A percentile compares a stretch with the other conserved stretches of the same genome.
Evolutionary conservation across 2,113 vertebrate species (phyloP).

Genomic region (Muscicapa adusta): DNA sequence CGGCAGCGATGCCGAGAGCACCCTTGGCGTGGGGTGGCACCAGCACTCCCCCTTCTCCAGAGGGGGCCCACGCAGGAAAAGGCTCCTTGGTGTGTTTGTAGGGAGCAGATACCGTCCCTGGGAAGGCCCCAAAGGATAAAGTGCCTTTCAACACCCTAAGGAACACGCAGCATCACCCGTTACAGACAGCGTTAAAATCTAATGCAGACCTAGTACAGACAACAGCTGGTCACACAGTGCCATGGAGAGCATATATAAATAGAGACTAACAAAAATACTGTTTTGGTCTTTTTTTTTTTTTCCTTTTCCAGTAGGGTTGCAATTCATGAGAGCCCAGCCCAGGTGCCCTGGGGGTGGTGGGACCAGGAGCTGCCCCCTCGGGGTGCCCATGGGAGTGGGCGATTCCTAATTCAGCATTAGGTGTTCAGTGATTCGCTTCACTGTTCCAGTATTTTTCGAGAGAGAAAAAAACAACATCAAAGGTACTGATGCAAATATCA

Average conservation of each 20-base stretch:
- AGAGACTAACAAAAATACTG: constrained; percentile 71
- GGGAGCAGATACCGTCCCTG: not conserved
- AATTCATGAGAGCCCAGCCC: not conserved
- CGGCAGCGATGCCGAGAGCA: not conserved
- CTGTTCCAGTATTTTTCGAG: constrained; percentile 26
- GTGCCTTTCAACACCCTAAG: constrained; percentile 15
- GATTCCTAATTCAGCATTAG: not conserved
- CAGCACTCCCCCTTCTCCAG: not conserved
- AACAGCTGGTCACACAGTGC: constrained; percentile 43
- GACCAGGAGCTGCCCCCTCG: not conserved
- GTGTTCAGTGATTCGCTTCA: not conserved
- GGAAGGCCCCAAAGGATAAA: constrained; percentile 46
- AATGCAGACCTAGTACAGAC: constrained; percentile 40
- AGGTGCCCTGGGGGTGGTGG: not conserved
- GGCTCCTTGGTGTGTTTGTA: constrained; percentile 41
- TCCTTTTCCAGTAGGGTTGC: constrained; percentile 49
- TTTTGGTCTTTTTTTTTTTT: constrained; percentile 70
- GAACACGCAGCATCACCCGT: constrained; percentile 6
- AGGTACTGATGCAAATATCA: constrained; percentile 19
- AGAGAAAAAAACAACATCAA: not conserved
- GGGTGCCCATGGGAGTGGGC: accelerated
- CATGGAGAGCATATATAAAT: constrained; percentile 44
- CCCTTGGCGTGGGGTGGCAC: not conserved
- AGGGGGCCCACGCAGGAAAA: not conserved
- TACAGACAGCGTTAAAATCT: not conserved